A percentile compares a stretch with the other conserved stretches of the same genome.
phyloP scores from a whole-genome alignment of 2,797 vertebrate species.

The Naso thynnoides region DNA sequence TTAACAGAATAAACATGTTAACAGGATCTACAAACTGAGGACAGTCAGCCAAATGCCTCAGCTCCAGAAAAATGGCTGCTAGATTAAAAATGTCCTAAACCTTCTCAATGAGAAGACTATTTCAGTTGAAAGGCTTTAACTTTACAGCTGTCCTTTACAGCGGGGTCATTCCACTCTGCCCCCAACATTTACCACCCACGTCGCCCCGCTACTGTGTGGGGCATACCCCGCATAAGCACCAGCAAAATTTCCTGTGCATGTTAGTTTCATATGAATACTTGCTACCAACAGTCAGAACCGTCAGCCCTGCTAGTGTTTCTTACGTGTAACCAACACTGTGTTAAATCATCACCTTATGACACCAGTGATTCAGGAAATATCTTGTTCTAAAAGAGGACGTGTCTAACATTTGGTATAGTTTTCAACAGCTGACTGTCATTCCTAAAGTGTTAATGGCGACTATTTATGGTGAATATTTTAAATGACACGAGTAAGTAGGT shows the following conservation, averaged over 20 bases:
- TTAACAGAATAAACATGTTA: no score
- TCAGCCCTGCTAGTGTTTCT: conserved; percentile 49
- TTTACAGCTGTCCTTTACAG: conserved; percentile 38
- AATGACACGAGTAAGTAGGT: conserved; percentile 6
- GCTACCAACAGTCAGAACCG: conserved; percentile 13
- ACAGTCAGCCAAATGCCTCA: neutral
- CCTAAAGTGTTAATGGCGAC: conserved; percentile 48
- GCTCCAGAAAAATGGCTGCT: neutral
- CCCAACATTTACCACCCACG: conserved; percentile 64
- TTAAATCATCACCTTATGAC: conserved; percentile 67
- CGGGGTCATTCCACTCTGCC: conserved; percentile 37
- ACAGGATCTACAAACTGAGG: neutral
- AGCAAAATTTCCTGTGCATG: conserved; percentile 13
- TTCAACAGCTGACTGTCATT: conserved; percentile 60
- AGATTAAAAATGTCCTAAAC: conserved; percentile 1
- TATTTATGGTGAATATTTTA: conserved; percentile 27
- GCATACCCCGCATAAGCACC: conserved; percentile 23
- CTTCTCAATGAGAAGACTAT: conserved; percentile 1
- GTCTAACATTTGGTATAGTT: conserved; percentile 30
- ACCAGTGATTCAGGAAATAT: conserved; percentile 10
- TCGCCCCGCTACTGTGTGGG: conserved; percentile 15
- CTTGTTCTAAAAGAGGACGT: conserved; percentile 46
- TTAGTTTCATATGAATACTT: conserved; percentile 6
- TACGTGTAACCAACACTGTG: conserved; percentile 45
- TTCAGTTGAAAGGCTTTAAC: conserved; percentile 26